Percentiles rank a stretch among this genome's conserved stretches.
phyloP scores from a whole-genome alignment of 2,797 vertebrate species.

The Pogoniulus pusillus region DNA sequence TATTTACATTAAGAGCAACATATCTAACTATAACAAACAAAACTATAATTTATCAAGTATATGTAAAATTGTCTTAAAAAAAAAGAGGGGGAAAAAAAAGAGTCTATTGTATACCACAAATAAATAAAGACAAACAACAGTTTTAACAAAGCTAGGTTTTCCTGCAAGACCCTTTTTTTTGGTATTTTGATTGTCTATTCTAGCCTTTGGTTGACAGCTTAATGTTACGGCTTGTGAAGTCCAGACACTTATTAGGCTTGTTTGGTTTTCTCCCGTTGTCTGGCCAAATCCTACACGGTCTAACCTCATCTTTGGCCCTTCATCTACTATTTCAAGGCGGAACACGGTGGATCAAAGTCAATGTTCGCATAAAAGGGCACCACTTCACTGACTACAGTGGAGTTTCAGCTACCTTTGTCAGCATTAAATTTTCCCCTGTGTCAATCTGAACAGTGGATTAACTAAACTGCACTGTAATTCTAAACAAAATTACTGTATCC shows the following conservation, averaged over 20 bases:
- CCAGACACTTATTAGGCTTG: slow-evolving; percentile 65
- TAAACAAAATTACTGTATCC: slow-evolving; percentile 76
- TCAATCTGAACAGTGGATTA: slow-evolving; percentile 71
- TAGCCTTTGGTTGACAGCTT: slow-evolving; percentile 81
- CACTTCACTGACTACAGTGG: not conserved
- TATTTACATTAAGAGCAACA: slow-evolving; percentile 91
- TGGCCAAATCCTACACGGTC: slow-evolving; percentile 18
- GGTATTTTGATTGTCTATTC: slow-evolving; percentile 77
- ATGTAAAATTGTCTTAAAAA: slow-evolving; percentile 79
- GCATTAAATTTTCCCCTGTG: slow-evolving; percentile 18
- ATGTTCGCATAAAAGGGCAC: slow-evolving; percentile 32
- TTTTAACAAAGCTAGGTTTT: slow-evolving; percentile 79
- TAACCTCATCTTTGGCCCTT: slow-evolving; percentile 63
- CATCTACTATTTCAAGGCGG: slow-evolving; percentile 65
- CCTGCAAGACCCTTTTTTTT: slow-evolving; percentile 77
- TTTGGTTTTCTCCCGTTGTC: slow-evolving; percentile 51
- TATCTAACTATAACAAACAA: slow-evolving; percentile 79
- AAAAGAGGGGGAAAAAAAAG: slow-evolving; percentile 71
- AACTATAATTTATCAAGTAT: slow-evolving; percentile 85
- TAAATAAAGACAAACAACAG: slow-evolving; percentile 84
- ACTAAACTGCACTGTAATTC: slow-evolving; percentile 76
- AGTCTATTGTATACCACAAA: slow-evolving; percentile 82
- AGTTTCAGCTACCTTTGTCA: slow-evolving; percentile 37
- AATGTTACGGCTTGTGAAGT: slow-evolving; percentile 68
- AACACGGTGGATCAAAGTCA: slow-evolving; percentile 49